phyloP scores from a whole-genome alignment of 2,888 invertebrate genomes.

The Sylvicola fuscatus region DNA sequence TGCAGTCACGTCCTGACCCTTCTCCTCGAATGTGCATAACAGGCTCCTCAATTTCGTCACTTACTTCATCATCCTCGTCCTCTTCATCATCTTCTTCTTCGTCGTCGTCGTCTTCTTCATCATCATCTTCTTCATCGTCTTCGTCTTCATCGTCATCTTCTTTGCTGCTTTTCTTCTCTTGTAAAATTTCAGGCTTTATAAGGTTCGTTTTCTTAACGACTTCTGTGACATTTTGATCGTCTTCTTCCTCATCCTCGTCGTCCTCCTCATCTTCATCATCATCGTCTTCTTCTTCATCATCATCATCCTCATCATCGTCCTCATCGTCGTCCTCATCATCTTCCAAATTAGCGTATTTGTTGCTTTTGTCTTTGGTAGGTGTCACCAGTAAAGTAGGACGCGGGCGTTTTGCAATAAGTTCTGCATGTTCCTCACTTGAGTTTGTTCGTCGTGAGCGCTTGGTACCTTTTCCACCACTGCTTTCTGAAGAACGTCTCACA shows the following conservation, averaged over 20 bases:
- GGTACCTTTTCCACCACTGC: too few species aligned
- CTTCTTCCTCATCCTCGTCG: conserved; percentile 8
- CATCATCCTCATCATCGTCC: conserved; percentile 3
- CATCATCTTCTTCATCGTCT: conserved; percentile 10
- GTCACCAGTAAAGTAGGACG: too few species aligned
- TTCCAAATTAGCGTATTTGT: neutral
- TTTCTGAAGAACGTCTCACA: too few species aligned
- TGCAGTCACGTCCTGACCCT: conserved; percentile 44
- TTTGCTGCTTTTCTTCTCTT: conserved; percentile 13
- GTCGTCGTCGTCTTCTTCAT: conserved; percentile 13
- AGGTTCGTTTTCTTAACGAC: conserved; percentile 8
- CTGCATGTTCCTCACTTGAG: too few species aligned
- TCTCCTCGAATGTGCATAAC: conserved; percentile 46
- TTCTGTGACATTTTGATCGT: conserved; percentile 11
- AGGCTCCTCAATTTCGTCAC: conserved; percentile 54
- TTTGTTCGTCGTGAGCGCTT: too few species aligned
- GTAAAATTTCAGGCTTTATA: conserved; percentile 1
- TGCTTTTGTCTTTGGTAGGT: too few species aligned
- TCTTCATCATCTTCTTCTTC: conserved; percentile 14
- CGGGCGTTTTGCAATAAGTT: too few species aligned
- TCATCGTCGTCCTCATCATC: conserved; percentile 1
- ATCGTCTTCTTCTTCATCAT: neutral
- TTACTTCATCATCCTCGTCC: conserved; percentile 19
- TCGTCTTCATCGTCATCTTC: conserved; percentile 4
- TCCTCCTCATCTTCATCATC: neutral